Conservation (phyloP, 2,797 vertebrate species). For the Oceanodroma leucorhoa region DNA sequence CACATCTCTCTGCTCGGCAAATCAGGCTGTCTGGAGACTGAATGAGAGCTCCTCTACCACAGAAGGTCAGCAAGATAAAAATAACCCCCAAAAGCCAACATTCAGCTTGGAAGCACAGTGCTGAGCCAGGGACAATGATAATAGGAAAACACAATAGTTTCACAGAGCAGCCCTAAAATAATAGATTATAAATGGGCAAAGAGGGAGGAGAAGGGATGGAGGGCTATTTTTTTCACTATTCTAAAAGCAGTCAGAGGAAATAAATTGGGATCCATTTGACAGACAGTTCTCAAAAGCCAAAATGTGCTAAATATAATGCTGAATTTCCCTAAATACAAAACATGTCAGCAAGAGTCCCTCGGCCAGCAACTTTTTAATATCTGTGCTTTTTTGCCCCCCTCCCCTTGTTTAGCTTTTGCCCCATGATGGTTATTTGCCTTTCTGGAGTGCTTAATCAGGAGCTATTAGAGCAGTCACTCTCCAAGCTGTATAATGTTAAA, state of each 20-base stretch:
- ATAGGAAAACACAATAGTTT: constrained; percentile 12
- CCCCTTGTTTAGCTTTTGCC: background rate
- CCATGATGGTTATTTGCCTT: background rate
- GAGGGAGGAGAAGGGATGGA: background rate
- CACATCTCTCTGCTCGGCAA: background rate
- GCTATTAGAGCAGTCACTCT: constrained; percentile 26
- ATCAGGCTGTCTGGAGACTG: background rate
- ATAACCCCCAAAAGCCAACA: constrained; percentile 24
- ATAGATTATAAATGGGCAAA: background rate
- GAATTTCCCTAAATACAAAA: background rate
- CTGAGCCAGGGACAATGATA: constrained; percentile 37
- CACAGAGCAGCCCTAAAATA: constrained; percentile 28
- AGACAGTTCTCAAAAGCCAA: background rate
- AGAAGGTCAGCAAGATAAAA: constrained; percentile 51
- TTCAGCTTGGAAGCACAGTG: background rate
- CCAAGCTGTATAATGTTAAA: constrained; percentile 9
- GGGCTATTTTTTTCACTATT: constrained; percentile 10
- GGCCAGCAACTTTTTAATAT: background rate
- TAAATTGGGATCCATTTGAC: background rate
- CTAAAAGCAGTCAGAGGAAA: background rate
- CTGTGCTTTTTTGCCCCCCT: background rate
- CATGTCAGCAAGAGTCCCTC: background rate
- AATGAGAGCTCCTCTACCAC: background rate
- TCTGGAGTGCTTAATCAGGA: constrained; percentile 37
- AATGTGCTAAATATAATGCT: constrained; percentile 24